Conservation (phyloP, 2,888 invertebrate genomes). For the Macaria liturata region DNA sequence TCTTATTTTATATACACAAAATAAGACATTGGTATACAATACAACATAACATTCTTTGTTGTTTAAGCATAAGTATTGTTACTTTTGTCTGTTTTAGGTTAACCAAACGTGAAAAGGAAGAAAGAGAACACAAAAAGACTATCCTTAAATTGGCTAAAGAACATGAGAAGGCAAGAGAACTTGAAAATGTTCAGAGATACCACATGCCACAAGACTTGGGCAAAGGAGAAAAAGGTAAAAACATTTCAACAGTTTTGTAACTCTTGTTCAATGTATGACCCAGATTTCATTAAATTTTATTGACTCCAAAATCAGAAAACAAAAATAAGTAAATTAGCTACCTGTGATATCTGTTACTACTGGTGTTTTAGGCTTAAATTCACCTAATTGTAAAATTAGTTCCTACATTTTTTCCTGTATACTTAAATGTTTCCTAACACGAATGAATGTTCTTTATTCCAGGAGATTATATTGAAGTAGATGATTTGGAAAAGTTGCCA, state of each 20-base stretch:
- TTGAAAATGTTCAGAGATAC: slow-evolving; percentile 96
- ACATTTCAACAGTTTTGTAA: slow-evolving; percentile 5
- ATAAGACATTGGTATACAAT: no score
- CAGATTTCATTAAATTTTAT: no score
- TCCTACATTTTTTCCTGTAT: no score
- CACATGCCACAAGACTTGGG: slow-evolving; percentile 95
- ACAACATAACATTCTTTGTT: no score
- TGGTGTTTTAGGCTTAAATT: no score
- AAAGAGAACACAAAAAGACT: slow-evolving; percentile 95
- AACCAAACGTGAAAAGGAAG: slow-evolving; percentile 92
- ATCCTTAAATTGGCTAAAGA: slow-evolving; percentile 95
- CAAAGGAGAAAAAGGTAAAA: slow-evolving; percentile 85
- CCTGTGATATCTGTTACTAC: no score
- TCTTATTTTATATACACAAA: no score
- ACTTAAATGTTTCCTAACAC: background rate
- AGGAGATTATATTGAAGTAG: slow-evolving; percentile 92
- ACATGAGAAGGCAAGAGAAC: slow-evolving; percentile 96
- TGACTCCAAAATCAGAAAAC: no score
- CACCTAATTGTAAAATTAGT: background rate
- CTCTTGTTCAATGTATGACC: no score
- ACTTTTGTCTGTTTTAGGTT: slow-evolving; percentile 81
- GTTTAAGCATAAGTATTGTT: no score
- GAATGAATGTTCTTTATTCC: slow-evolving; percentile 34
- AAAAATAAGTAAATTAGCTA: no score
- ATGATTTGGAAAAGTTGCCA: slow-evolving; percentile 92